Base-by-base conservation (phyloP, 2,888 invertebrate species). In the Troides aeacus region DNA sequence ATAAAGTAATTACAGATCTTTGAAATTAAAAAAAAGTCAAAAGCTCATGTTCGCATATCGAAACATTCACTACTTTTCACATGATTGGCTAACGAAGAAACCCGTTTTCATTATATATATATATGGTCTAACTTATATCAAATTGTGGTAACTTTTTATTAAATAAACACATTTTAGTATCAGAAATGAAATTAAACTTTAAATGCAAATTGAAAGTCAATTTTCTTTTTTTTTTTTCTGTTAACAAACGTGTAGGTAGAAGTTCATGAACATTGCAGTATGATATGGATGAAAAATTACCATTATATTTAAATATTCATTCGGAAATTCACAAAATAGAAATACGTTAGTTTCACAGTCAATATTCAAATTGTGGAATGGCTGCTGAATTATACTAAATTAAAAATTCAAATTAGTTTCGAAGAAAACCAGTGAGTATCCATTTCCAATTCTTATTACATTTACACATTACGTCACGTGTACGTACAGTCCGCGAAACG, bases 401-500 rank as follows among this genome's bases (percentile, higher is more conserved):
- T 70, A 64, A 70, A 70, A 70, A 67, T 67, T 70, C 30, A 66
- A 67, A 70, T 67, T 53, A 60, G 58, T 36, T 53, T 12, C 61
- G 61, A 67, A 64, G 64, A 61, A 67, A 64, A 61, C 57, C n/a
- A n/a, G n/a, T 24, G 60, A 60, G 17, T 57, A 42, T 21, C 62
- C 18, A 70, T 67, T 56, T 57, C 61, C 70, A 64, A 67, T 70
- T 70, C 70, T 66, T 56, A 69, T 57, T 62, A 56, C 42, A 63
- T 72, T 71, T 72, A 63, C 65, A 67, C 71, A 71, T 69, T 69
- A 71, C 69, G 57, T 62, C 59, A 59, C 62, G 62, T 59, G 39
- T 62, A 46, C 58, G 30, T 46, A 46, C 58, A 62, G n/a, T 58
- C 53, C 56, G 69, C 64, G 64, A 64, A 70, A 62, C 65, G 63